Percentiles rank a stretch among this genome's conserved stretches.
Conservation (phyloP, 2,113 vertebrate genomes). For the Xenus cinereus region DNA sequence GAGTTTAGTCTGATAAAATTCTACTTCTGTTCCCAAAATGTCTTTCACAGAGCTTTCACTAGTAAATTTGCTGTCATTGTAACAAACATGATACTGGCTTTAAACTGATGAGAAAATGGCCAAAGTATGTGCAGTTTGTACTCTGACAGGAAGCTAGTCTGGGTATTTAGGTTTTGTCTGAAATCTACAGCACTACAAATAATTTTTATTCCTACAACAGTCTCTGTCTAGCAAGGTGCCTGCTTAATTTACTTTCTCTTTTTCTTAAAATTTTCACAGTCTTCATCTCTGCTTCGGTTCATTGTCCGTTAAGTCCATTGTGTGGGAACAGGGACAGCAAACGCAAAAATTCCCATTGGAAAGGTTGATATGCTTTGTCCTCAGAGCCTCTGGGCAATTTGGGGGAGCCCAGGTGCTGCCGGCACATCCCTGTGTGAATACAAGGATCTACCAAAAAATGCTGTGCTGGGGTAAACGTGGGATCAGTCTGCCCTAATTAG, state of each 20-base stretch:
- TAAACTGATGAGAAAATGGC: neutral
- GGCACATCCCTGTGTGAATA: neutral
- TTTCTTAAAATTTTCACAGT: neutral
- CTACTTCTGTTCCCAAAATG: neutral
- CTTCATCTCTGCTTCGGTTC: neutral
- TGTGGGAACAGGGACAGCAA: neutral
- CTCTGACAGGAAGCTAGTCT: neutral
- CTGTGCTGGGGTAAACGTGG: neutral
- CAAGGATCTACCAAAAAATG: neutral
- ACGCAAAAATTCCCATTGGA: neutral
- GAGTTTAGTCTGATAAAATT: neutral
- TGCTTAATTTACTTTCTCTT: constrained; percentile 2
- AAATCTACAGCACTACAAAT: neutral
- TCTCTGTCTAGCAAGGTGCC: neutral
- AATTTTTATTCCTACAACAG: neutral
- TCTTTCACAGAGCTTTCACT: neutral
- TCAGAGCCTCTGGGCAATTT: neutral
- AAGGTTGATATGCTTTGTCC: neutral
- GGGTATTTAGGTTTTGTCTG: neutral
- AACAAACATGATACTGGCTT: neutral
- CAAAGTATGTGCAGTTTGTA: neutral
- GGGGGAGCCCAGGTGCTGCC: neutral
- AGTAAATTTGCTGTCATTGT: neutral
- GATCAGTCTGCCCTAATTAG: neutral
- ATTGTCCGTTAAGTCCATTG: neutral